Evolutionary conservation across 1,140 invertebrate species (phyloP), one percentile per base, ranked within the genome.

Genomic region (Bombus terrestris): DNA sequence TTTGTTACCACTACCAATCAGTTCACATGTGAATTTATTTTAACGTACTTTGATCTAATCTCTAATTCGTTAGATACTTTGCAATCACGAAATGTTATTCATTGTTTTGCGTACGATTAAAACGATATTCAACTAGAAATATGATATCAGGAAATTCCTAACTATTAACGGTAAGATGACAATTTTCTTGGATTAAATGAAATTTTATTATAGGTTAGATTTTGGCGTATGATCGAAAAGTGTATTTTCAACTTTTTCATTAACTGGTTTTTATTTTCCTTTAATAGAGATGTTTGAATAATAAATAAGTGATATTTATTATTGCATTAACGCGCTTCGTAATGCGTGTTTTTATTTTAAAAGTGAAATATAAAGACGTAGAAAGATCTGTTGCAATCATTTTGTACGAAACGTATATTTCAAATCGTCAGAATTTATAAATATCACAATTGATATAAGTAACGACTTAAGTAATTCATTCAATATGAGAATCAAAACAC

Each of bases 121-220:
- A 25, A 66, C n/a, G n/a, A n/a, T 15, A 77, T 66, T 75, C 43
- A 22, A 75, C 41, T 68, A 78, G 22, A 69, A 86, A 57, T 78
- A 82, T 57, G 68, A 71, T 71, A 57, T 43, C 62, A 53, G 28
- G 66, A 5, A 39, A 77, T n/a, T 43, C 32, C 43, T 89, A 68
- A 75, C 0, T 41, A 37, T 15, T 43, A 53, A 53, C 57, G 69
- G 86, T 85, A 86, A 79, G 80, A 81, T 9, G 35, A 37, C 1
- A 39, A 62, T 62, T n/a, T 9, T n/a, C 72, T 1, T 1, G 53
- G 9, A 66, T 10, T 75, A 35, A 22, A 28, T 22, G 62, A 53
- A 32, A 64, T 53, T 5, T 84, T 32, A 35, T 4, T 74, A 35
- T 25, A 89, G 83, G 88, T 89, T 89, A 89, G 41, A 53, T 73